These are phyloP conservation scores for Melolontha melolontha DNA, from an alignment of 2,888 invertebrate genomes.

Conservation along the genomic window DNA sequence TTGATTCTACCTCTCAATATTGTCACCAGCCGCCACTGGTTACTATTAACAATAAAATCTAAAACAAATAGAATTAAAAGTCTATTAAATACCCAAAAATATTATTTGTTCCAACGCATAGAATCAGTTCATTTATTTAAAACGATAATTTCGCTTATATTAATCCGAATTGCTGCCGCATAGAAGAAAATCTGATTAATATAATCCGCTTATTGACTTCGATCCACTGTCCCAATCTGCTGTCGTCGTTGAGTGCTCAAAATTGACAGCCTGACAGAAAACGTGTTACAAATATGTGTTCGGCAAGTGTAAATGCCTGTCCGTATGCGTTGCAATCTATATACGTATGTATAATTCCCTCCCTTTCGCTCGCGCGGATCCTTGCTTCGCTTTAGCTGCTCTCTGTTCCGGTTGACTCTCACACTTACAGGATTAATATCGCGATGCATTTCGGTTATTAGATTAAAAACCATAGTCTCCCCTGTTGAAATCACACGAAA, in stretches of 20 bases:
- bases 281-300: slow-evolving; percentile 27
- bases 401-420: slow-evolving; percentile 13
- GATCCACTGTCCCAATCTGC: slow-evolving; percentile 2
- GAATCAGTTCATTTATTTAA: too few species aligned
- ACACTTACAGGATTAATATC: slow-evolving; percentile 35
- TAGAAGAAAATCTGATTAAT: slow-evolving; percentile 30
- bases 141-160: too few species aligned
- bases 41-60: too few species aligned
- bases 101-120: too few species aligned
- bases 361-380: not conserved
- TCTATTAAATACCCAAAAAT: too few species aligned
- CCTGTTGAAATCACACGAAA: not conserved
- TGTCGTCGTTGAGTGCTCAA: slow-evolving; percentile 1
- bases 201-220: slow-evolving; percentile 30
- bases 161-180: not conserved
- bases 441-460: slow-evolving; percentile 38
- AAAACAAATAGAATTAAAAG: too few species aligned
- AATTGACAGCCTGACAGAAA: slow-evolving; percentile 33
- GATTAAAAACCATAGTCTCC: slow-evolving; percentile 24
- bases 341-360: not conserved
- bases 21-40: too few species aligned
- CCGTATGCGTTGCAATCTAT: not conserved
- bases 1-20: too few species aligned
- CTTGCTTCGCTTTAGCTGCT: not conserved
- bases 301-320: slow-evolving; percentile 21